Evolutionary conservation across 2,888 invertebrate species (phyloP).

Genomic region (Ditula angustiorana): DNA sequence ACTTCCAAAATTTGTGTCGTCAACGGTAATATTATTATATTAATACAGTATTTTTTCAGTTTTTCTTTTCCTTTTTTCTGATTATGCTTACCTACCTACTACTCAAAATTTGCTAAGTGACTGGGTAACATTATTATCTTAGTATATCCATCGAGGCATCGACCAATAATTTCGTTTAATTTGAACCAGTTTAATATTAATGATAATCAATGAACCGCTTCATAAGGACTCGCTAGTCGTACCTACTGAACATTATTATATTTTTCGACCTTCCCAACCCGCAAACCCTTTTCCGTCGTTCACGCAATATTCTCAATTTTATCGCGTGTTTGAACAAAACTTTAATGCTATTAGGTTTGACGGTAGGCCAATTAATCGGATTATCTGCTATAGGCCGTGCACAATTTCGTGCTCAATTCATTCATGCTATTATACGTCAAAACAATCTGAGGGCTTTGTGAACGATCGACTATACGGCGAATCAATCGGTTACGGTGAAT

Average conservation of each 20-base stretch:
- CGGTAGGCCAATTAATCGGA: constrained; percentile 40
- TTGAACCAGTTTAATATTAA: constrained; percentile 1
- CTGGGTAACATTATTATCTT: not conserved
- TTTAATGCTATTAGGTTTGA: constrained; percentile 39
- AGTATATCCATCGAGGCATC: not conserved
- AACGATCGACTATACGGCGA: constrained; percentile 45
- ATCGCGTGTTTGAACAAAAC: constrained; percentile 31
- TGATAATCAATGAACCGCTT: constrained; percentile 6
- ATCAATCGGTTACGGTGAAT: constrained; percentile 48
- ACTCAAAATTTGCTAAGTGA: not conserved
- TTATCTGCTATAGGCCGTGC: constrained; percentile 33
- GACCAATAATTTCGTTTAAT: not conserved
- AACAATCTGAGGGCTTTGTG: constrained; percentile 45
- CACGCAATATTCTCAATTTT: constrained; percentile 23
- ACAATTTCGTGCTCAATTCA: constrained; percentile 38
- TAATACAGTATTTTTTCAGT: too few species aligned
- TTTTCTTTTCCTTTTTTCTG: too few species aligned
- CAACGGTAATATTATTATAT: too few species aligned
- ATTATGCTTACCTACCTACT: not conserved
- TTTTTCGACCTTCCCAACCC: constrained; percentile 12
- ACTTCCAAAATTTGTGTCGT: too few species aligned
- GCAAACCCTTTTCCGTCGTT: constrained; percentile 13
- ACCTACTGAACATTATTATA: constrained; percentile 3
- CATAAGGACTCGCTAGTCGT: not conserved
- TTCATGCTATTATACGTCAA: constrained; percentile 39